Conservation (phyloP, 2,888 invertebrate genomes). For the Xanthia icteritia region DNA sequence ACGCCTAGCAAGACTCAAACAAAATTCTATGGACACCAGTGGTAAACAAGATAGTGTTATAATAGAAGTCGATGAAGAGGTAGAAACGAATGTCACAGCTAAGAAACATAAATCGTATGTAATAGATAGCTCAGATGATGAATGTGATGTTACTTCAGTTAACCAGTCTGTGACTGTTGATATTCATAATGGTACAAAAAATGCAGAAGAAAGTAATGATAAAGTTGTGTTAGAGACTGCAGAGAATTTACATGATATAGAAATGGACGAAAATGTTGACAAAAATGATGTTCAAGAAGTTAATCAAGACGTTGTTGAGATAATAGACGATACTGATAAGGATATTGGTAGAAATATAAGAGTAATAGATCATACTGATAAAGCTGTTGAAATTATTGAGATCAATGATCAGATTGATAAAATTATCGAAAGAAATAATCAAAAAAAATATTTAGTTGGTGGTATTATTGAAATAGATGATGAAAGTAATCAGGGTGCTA, state of each 20-base stretch:
- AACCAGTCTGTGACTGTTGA: slow-evolving; percentile 69
- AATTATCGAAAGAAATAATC: not conserved
- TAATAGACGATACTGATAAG: slow-evolving; percentile 22
- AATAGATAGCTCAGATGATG: slow-evolving; percentile 71
- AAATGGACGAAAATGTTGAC: slow-evolving; percentile 17
- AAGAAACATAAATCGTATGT: slow-evolving; percentile 52
- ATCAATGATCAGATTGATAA: slow-evolving; percentile 26
- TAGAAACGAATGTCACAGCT: slow-evolving; percentile 29
- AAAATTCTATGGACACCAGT: slow-evolving; percentile 56
- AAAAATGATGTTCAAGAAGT: slow-evolving; percentile 22
- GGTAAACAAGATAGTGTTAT: slow-evolving; percentile 26
- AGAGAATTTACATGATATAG: slow-evolving; percentile 17
- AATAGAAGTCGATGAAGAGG: slow-evolving; percentile 51
- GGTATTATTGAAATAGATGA: slow-evolving; percentile 33
- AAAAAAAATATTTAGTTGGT: not conserved
- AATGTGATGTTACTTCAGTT: slow-evolving; percentile 63
- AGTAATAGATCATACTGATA: not conserved
- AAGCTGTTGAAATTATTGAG: slow-evolving; percentile 35
- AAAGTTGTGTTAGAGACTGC: not conserved
- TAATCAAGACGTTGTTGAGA: slow-evolving; percentile 35
- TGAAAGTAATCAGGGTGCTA: slow-evolving; percentile 19
- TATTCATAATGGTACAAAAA: slow-evolving; percentile 65
- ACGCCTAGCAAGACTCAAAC: slow-evolving; percentile 88
- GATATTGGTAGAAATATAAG: slow-evolving; percentile 1
- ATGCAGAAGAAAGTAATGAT: slow-evolving; percentile 4